Evolutionary conservation across 2,113 vertebrate genomes (phyloP).

Genomic region (Oncorhynchus gorbuscha): DNA sequence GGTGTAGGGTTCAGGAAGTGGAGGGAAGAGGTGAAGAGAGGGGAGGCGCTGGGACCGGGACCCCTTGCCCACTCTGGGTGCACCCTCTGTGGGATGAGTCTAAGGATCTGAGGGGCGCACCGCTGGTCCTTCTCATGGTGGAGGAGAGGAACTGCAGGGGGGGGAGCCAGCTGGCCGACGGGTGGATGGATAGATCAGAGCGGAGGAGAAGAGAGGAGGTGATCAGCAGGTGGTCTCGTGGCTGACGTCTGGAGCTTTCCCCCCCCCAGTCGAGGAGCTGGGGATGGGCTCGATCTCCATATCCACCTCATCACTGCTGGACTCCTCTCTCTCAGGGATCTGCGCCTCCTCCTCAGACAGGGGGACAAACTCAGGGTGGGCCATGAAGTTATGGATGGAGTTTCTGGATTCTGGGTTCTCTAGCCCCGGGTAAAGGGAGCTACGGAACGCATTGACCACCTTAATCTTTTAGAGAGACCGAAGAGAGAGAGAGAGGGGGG

Average conservation of each 20-base stretch:
- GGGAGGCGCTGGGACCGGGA: slow-evolving; percentile 55
- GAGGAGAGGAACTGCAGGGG: slow-evolving; percentile 4
- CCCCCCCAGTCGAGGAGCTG: slow-evolving; percentile 52
- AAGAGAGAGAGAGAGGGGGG: slow-evolving; percentile 26
- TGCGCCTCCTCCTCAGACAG: slow-evolving; percentile 83
- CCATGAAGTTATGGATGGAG: slow-evolving; percentile 98
- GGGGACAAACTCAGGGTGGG: slow-evolving; percentile 87
- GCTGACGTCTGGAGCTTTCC: slow-evolving; percentile 61
- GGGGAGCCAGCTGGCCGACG: background rate
- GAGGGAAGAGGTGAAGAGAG: slow-evolving; percentile 24
- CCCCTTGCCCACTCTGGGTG: slow-evolving; percentile 24
- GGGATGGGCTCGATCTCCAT: slow-evolving; percentile 73
- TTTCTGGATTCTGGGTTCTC: slow-evolving; percentile 87
- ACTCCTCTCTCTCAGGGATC: slow-evolving; percentile 77
- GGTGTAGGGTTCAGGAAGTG: slow-evolving; percentile 19
- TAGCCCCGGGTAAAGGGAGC: slow-evolving; percentile 86
- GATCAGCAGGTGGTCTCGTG: slow-evolving; percentile 78
- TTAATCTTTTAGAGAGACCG: slow-evolving; percentile 82
- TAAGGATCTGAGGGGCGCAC: background rate
- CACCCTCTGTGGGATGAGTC: slow-evolving; percentile 29
- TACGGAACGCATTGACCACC: slow-evolving; percentile 97
- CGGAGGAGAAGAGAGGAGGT: slow-evolving; percentile 28
- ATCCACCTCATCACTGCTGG: slow-evolving; percentile 69
- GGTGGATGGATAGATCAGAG: background rate
- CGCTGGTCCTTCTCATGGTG: background rate